phyloP scores from a whole-genome alignment of 2,888 invertebrate genomes.

The Boloria selene region DNA sequence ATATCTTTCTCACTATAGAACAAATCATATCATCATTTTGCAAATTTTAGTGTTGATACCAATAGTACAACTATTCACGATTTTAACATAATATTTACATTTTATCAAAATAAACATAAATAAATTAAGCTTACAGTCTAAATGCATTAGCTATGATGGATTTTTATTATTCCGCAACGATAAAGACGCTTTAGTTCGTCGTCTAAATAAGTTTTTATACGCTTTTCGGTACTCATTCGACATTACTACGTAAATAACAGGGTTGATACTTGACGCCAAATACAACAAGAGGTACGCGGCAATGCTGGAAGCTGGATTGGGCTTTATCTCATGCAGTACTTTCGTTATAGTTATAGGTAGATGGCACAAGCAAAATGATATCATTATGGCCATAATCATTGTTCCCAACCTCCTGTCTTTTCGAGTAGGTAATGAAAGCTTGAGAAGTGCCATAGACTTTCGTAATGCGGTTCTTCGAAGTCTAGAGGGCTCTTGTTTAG shows the following conservation, averaged over 20 bases:
- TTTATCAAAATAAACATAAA: background rate
- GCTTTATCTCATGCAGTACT: conserved; percentile 84
- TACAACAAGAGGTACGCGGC: conserved; percentile 92
- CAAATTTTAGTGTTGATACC: background rate
- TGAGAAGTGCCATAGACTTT: conserved; percentile 59
- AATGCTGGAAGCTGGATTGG: conserved; percentile 87
- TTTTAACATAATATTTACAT: conserved; percentile 18
- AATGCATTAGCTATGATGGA: conserved; percentile 20
- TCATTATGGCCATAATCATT: conserved; percentile 95
- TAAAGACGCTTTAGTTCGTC: conserved; percentile 56
- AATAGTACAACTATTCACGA: background rate
- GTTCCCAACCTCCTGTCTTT: conserved; percentile 89
- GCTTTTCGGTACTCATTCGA: conserved; percentile 95
- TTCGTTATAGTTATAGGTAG: conserved; percentile 95
- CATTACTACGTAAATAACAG: conserved; percentile 96
- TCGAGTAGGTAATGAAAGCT: conserved; percentile 86
- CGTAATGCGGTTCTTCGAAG: conserved; percentile 60
- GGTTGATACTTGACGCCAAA: conserved; percentile 93
- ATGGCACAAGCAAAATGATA: conserved; percentile 94
- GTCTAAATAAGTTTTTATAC: conserved; percentile 88
- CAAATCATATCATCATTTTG: background rate
- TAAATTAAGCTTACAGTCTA: background rate
- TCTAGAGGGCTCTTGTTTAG: conserved; percentile 41
- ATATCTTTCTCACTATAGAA: conserved; percentile 1
- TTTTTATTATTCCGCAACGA: conserved; percentile 36